Evolutionary conservation across 2,888 invertebrate genomes (phyloP), one percentile per base, ranked within the genome.

Genomic region (Sarcophaga rosellei): DNA sequence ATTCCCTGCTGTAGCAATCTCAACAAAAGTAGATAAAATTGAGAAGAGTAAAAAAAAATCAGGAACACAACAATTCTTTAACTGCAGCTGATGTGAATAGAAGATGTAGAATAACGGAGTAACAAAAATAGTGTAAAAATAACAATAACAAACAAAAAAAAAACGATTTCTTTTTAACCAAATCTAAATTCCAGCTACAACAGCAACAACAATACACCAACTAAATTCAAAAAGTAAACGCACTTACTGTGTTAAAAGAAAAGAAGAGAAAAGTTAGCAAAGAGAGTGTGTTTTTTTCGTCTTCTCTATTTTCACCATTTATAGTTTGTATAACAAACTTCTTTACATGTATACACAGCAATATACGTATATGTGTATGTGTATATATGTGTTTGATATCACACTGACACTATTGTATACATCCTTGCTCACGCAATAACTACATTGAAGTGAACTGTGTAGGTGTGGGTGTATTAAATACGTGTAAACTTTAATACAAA

Each of bases 191-290:
- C 53, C 4, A 53, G 17, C 17, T 63, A 23, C 15, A n/a, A 35
- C 23, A 76, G 59, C 20, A 66, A 68, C 25, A 57, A 57, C 57
- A 57, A 61, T 10, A 72, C 15, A 11, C 20, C 25, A 72, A 72
- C 44, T 20, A n/a, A 69, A 20, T 77, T 69, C 69, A 61, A 69
- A 77, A 69, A 77, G 61, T 78, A 69, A 69, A 70, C 70, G 70
- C 78, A 78, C 69, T 47, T 69, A 76, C 44, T 57, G 17, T 1
- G 12, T 53, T 10, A 47, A 53, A 47, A 53, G 4, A 53, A 12
- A 53, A 5, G 17, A 53, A 53, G 12, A 17, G 10, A 17, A 53
- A 53, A 53, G 17, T 17, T 53, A 15, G 53, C 17, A 45, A 20
- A 63, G 53, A 70, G 63, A 69, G 61, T 63, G 35, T 65, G 11